Base-by-base conservation (phyloP, 2,888 invertebrate species). In the Crossocerus cetratus region DNA sequence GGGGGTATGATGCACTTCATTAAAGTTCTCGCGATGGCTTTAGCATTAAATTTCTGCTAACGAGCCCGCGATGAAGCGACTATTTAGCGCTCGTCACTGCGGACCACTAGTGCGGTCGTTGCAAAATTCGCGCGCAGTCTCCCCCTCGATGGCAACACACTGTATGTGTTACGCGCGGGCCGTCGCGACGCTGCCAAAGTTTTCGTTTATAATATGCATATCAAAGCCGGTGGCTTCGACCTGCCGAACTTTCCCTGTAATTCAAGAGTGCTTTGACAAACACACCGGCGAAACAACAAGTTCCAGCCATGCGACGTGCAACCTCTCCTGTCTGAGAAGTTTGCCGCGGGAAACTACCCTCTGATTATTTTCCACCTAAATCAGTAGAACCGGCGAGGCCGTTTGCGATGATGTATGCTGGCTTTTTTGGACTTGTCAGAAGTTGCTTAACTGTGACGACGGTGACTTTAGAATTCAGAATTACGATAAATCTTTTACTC, bases 181-280 rank as follows among this genome's bases (percentile, higher is more conserved):
- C 32, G 32, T 32, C 11, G 13, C 13, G 43, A 20, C 5, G 43
- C 3, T 4, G 22, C 2, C 14, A n/a, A 61, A 59, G 58, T 59
- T 59, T 16, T 53, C 54, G 61, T 32, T 69, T 61, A 61, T 61
- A 62, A 72, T 69, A 65, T 65, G 65, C 61, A 69, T 65, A 65
- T 65, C 69, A 45, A 69, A 11, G 13, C 13, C 23, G 22, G 2
- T 54, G 23, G 45, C 23, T 16, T 61, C 45, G 49, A 42, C 44
- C 22, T 22, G 57, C 45, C 20, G 65, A 72, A 65, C 49, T 72
- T 72, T 65, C 16, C 42, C 57, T 53, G 69, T 72, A 72, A 72
- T 72, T 72, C 53, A 72, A 69, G 44, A 65, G 65, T 54, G 65
- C 72, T 72, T 62, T 42, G 60, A 23, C 55, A 44, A 44, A 44